Base-by-base conservation (phyloP, 2,888 invertebrate genomes). In the Odontothrips loti region DNA sequence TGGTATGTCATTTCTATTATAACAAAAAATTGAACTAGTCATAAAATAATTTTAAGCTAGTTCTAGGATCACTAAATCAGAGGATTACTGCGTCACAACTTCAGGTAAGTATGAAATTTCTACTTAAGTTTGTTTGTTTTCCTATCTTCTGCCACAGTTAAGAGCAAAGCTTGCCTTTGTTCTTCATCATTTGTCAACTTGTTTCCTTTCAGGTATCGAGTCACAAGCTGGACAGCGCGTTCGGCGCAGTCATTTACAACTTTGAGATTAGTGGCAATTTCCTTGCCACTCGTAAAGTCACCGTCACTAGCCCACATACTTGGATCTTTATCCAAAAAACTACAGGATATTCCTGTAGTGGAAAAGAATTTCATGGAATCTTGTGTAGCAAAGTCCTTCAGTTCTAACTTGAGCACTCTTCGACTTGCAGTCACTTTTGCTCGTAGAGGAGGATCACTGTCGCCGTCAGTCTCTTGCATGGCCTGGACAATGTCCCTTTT, bases 51-150 rank as follows among this genome's bases (percentile, higher is more conserved):
- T 4, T 63, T 11, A 63, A 20, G n/a, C 1, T 15, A 63, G 1
- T 3, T 1, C 3, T n/a, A n/a, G 9, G 20, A 1, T 1, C 3
- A 4, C n/a, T 20, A 63, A 1, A 1, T n/a, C 9, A n/a, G 1
- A 3, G 1, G 3, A 63, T n/a, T 63, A 63, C 0, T 4, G n/a
- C 3, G 2, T 63, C n/a, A 63, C 1, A 63, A 63, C 23, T 4
- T n/a, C 3, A 4, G 6, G 1, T 63, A 6, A 17, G 10, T 15
- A 63, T 63, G 20, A 63, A 63, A 15, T 10, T 20, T 6, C 63
- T 63, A 63, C 6, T 3, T n/a, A 2, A 63, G n/a, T 23, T n/a
- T 63, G 23, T 63, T 63, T 63, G 1, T 20, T 9, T 63, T 63
- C n/a, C 63, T 63, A 9, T 63, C 63, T n/a, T 63, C 63, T 11